phyloP scores from a whole-genome alignment of 2,113 vertebrate genomes.

The Ictalurus punctatus region DNA sequence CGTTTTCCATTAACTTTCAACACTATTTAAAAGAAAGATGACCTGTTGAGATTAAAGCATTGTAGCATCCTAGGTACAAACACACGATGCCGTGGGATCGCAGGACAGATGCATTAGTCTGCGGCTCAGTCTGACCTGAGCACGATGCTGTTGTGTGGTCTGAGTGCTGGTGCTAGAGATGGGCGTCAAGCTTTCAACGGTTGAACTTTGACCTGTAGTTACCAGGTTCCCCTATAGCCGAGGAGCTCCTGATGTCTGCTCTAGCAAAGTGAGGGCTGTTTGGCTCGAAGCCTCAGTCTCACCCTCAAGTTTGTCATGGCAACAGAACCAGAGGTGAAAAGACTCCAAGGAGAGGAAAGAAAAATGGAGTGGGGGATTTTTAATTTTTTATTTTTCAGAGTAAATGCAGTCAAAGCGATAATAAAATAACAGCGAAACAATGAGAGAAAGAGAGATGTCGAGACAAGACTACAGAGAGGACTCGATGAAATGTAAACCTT shows the following conservation, averaged over 20 bases:
- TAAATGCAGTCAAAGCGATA: background rate
- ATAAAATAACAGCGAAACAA: background rate
- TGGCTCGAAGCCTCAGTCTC: background rate
- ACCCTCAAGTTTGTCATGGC: conserved; percentile 50
- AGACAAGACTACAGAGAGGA: background rate
- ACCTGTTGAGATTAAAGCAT: conserved; percentile 3
- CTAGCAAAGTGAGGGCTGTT: conserved; percentile 13
- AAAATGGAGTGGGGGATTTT: background rate
- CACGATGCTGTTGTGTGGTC: background rate
- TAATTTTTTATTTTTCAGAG: background rate
- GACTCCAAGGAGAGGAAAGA: conserved; percentile 11
- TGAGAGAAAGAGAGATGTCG: background rate
- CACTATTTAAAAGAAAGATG: background rate
- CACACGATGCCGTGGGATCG: background rate
- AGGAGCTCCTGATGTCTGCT: conserved; percentile 13
- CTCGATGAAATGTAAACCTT: background rate
- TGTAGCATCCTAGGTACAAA: background rate
- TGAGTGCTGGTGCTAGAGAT: conserved; percentile 10
- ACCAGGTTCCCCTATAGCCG: background rate
- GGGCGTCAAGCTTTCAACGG: conserved; percentile 1
- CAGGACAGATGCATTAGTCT: conserved; percentile 19
- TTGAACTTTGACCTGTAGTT: conserved; percentile 10
- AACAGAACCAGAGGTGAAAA: conserved; percentile 46
- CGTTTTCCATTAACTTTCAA: background rate
- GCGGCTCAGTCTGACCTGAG: background rate